phyloP scores from a whole-genome alignment of 23 tunicate species.

The Diplosoma virens region DNA sequence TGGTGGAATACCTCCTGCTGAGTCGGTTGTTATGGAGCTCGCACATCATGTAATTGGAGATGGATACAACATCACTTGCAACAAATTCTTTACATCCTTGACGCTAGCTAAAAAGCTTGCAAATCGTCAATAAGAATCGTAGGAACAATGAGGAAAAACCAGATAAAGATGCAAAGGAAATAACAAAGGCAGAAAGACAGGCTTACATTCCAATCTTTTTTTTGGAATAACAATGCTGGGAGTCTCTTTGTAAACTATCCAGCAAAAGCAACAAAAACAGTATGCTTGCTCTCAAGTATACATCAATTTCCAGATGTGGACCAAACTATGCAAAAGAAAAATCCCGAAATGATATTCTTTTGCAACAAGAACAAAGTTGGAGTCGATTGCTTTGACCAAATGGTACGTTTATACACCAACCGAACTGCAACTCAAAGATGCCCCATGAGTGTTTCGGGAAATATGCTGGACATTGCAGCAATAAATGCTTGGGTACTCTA shows the following conservation, averaged over 20 bases:
- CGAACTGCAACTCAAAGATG: slow-evolving; percentile 6
- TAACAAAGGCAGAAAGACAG: slow-evolving; percentile 1
- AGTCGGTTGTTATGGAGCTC: slow-evolving; percentile 5
- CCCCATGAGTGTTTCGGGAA: slow-evolving; percentile 4
- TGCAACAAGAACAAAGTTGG: slow-evolving; percentile 22
- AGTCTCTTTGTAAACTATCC: not conserved
- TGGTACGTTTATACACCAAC: slow-evolving; percentile 8
- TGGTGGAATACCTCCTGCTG: not conserved
- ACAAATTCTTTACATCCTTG: not conserved
- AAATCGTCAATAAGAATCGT: not conserved
- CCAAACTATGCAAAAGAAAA: not conserved
- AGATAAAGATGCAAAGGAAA: not conserved
- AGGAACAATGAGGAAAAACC: slow-evolving; percentile 10
- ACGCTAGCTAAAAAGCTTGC: not conserved
- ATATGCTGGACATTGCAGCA: slow-evolving; percentile 1
- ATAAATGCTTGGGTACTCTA: no score
- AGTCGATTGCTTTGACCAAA: slow-evolving; percentile 11
- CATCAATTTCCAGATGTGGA: slow-evolving; percentile 6
- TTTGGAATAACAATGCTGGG: not conserved
- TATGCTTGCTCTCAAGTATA: not conserved
- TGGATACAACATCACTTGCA: slow-evolving; percentile 15
- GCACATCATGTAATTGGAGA: slow-evolving; percentile 1
- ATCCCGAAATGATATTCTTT: not conserved
- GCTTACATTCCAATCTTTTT: not conserved
- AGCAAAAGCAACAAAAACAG: not conserved